A percentile compares a stretch with the other conserved stretches of the same genome.
phyloP scores from a whole-genome alignment of 2,888 invertebrate genomes.

The Thelaira solivaga region DNA sequence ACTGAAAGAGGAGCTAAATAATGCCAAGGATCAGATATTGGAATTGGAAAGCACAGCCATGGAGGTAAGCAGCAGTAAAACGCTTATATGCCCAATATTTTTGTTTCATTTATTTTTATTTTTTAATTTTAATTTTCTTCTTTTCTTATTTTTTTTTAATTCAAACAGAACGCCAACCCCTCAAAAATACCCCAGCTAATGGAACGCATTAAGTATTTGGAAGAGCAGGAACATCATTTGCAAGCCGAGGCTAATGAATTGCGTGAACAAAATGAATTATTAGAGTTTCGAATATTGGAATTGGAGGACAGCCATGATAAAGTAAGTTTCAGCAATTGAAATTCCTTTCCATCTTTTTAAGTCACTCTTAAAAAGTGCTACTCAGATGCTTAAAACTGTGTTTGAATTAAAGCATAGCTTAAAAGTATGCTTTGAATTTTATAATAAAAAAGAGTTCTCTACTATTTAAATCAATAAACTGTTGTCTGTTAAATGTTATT shows the following conservation, averaged over 20 bases:
- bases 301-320: conserved; percentile 82
- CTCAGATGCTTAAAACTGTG: conserved; percentile 32
- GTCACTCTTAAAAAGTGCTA: no score
- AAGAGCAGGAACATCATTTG: conserved; percentile 80
- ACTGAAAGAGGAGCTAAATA: conserved; percentile 77
- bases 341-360: no score
- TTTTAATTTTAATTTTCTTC: not conserved
- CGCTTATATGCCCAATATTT: not conserved
- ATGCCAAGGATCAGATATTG: conserved; percentile 78
- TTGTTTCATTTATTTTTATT: not conserved
- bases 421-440: not conserved
- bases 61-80: conserved; percentile 73
- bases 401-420: not conserved
- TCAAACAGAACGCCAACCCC: conserved; percentile 72
- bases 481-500: not conserved
- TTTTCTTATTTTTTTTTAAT: not conserved
- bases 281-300: conserved; percentile 88
- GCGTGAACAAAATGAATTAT: conserved; percentile 87
- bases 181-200: conserved; percentile 73
- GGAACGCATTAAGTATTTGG: conserved; percentile 77
- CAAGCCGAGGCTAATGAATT: conserved; percentile 84
- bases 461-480: not conserved
- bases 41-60: conserved; percentile 78
- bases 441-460: not conserved
- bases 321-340: no score